Evolutionary conservation across 2,797 vertebrate species (phyloP), one percentile per base, ranked within the genome.

Genomic region (Amblyopsis hoosieri): DNA sequence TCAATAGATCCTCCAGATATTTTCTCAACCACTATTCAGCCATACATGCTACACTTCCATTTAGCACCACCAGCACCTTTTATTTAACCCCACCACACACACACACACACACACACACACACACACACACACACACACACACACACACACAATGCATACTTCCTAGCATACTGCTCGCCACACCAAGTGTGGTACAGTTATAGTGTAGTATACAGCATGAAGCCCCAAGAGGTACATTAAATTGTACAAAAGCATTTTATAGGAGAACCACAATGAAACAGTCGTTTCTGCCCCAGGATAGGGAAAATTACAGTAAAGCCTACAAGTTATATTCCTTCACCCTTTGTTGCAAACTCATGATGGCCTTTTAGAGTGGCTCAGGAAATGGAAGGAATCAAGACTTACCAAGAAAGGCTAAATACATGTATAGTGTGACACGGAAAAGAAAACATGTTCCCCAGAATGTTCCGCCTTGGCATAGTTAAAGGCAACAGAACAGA

Each of bases 41-140:
- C 55, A 74, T 75, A 79, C 77, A 75, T 76, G 53, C 48, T 54
- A 67, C 63, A 59, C 52, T 66, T 78, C 19, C 9, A 69, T 76
- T 74, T 67, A 59, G 48, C 49, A 57, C 4, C 17, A 51, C 48
- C 51, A 66, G 17, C 50, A 52, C 13, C 29, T 53, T 23, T 3
- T 57, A 62, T 55, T 7, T 59, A 69, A 3, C 49, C 12, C 10
- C 33, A 64, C 52, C 14, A 19, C 19, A 19, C 19, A 19, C 19
- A 19, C n/a, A n/a, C n/a, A n/a, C n/a, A n/a, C n/a, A n/a, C n/a
- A n/a, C n/a, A n/a, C n/a, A n/a, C 19, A 23, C 19, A 23, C 19
- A 23, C 19, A 23, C 45, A 60, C 45, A 60, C 7, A 48, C 57
- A 60, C 45, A 60, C 58, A 60, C 31, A 37, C 46, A 51, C 19